Base-by-base conservation (phyloP, 2,113 vertebrate species). In the Acrocephalus kingi region DNA sequence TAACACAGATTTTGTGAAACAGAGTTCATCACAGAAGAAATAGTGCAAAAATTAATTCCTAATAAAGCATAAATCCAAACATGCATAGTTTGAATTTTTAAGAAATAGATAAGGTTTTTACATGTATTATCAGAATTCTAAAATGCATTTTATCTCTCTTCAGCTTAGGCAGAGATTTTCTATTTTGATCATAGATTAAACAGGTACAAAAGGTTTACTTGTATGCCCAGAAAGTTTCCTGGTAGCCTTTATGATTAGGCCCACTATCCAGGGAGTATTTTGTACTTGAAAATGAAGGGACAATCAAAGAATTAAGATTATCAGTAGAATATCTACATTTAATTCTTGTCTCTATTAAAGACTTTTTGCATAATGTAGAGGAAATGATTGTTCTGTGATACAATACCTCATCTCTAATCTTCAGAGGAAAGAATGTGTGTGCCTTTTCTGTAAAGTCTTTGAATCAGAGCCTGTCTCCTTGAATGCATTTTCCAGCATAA, bases 201-300 rank as follows among this genome's bases (percentile, higher is more conserved):
- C 14, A 76, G 48, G 61, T 97, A 87, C 30, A 96, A 96, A 97
- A 95, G 37, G 87, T 93, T 87, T 84, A 88, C 87, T 93, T 91
- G 67, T 48, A 94, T 64, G 43, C 56, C 48, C 63, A 52, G 52
- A 95, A 95, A 80, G 6, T 16, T 78, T 77, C 12, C 48, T 63
- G 82, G 59, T 71, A 88, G 43, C 80, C 67, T 94, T 88, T 41
- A 51, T 56, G 52, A 55, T 85, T 71, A 90, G 24, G 11, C 35
- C 30, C 30, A 48, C 37, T 78, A 76, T 66, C 45, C 27, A 73
- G 75, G 55, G 63, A 90, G 43, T 80, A 72, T 93, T 94, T 96
- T 92, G 56, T 83, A 58, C 73, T 87, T 86, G 85, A 84, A 96
- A 96, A 90, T 80, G 48, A 90, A 92, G 52, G 62, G 58, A 61